Evolutionary conservation across 2,888 invertebrate species (phyloP).

Genomic region (Chironomus tentans): DNA sequence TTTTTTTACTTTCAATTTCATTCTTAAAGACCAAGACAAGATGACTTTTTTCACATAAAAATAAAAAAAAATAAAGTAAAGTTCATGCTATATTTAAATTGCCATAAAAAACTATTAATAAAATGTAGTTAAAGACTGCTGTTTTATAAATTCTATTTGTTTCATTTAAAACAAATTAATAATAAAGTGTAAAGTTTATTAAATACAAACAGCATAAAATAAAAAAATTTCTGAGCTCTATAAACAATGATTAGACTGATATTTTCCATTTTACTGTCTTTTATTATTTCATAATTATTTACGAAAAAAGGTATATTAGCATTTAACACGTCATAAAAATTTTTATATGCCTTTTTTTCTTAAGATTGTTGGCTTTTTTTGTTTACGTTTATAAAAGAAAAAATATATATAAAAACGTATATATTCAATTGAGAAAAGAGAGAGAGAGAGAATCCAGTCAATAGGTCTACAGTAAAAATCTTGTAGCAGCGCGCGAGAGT

Average conservation of each 20-base stretch:
- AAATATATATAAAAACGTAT: neutral
- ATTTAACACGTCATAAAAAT: conserved; percentile 19
- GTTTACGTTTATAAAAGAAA: neutral
- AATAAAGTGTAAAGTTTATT: no score
- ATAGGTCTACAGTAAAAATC: neutral
- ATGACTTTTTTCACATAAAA: no score
- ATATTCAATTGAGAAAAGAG: conserved; percentile 8
- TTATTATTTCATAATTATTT: conserved; percentile 19
- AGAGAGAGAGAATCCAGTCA: neutral
- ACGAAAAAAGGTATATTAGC: conserved; percentile 12
- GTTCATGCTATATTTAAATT: no score
- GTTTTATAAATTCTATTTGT: no score
- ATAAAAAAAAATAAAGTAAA: no score
- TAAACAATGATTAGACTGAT: neutral
- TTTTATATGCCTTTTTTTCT: conserved; percentile 6
- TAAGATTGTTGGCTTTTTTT: neutral
- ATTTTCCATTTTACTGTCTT: neutral
- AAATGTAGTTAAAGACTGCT: no score
- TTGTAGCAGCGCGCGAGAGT: neutral
- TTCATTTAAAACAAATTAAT: no score
- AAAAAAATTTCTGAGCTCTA: neutral
- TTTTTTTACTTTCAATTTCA: no score
- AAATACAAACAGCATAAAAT: neutral
- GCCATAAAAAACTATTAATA: no score
- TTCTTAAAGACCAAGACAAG: no score